Evolutionary conservation across 2,888 invertebrate genomes (phyloP), one percentile per base, ranked within the genome.

Genomic region (Agrenia bidenticulata): DNA sequence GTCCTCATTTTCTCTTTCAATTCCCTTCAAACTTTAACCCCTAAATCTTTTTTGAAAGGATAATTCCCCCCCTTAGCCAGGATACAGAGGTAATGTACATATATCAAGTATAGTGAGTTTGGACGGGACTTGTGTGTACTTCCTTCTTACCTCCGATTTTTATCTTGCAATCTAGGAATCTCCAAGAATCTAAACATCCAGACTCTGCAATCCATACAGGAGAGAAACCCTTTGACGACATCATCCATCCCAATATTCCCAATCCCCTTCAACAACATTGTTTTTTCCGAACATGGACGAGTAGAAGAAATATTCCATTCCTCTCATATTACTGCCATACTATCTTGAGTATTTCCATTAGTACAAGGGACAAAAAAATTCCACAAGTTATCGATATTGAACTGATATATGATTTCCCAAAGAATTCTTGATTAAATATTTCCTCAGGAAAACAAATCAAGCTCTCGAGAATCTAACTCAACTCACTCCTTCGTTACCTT

Each of bases 11-110:
- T 70, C 66, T 66, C 64, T 67, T 70, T 70, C 66, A 71, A 67
- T 69, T 71, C 68, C 65, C 63, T 58, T 65, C 64, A 69, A 71
- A 70, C 57, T 69, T 73, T 73, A 53, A 37, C 54, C 62, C 72
- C 69, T 74, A 74, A 74, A 74, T 74, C 71, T 72, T 69, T 74
- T 72, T 68, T 72, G 71, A 74, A 74, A 72, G 67, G 72, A 72
- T 74, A 74, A 74, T 74, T 74, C 72, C 63, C 56, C 66, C 64
- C 59, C 61, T 70, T 65, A 64, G 60, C 39, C n/a, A n/a, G n/a
- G n/a, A n/a, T n/a, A n/a, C n/a, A n/a, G n/a, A n/a, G n/a, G n/a
- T n/a, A n/a, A n/a, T n/a, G n/a, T n/a, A n/a, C n/a, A n/a, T n/a
- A n/a, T n/a, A n/a, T n/a, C n/a, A n/a, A n/a, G n/a, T n/a, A n/a